These are phyloP conservation scores for Bagarius yarrelli DNA, from an alignment of 2,113 vertebrate species.

Conservation along the genomic window DNA sequence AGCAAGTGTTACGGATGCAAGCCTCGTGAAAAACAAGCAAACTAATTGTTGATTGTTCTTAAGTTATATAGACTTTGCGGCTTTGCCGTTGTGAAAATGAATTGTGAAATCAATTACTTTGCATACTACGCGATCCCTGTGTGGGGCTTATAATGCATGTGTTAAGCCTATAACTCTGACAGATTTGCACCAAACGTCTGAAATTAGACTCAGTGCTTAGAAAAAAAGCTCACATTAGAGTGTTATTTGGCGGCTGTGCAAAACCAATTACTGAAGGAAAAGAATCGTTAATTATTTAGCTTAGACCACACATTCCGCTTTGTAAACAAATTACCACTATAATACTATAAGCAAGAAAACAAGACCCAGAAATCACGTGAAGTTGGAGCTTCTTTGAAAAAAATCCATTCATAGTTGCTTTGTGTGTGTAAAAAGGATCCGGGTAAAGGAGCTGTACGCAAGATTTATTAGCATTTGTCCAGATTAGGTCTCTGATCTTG, in stretches of 20 bases:
- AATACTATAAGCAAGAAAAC: constrained; percentile 45
- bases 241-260: constrained; percentile 60
- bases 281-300: constrained; percentile 66
- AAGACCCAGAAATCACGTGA: constrained; percentile 43
- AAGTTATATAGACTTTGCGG: constrained; percentile 39
- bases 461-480: not conserved
- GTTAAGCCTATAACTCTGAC: constrained; percentile 50
- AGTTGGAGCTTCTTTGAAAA: constrained; percentile 38
- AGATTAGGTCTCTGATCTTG: not conserved
- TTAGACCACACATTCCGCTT: constrained; percentile 60
- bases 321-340: constrained; percentile 60
- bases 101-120: constrained; percentile 50
- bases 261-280: constrained; percentile 63
- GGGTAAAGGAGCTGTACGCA: not conserved
- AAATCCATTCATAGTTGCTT: not conserved
- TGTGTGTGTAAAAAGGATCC: not conserved
- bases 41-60: constrained; percentile 42
- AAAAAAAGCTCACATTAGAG: constrained; percentile 57
- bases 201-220: constrained; percentile 55
- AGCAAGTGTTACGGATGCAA: constrained; percentile 18
- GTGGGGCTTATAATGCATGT: constrained; percentile 49
- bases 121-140: constrained; percentile 30
- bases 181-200: constrained; percentile 57
- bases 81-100: constrained; percentile 27
- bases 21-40: constrained; percentile 6